These are phyloP conservation scores for Sminthopsis crassicaudata DNA, from an alignment of 2,113 vertebrate genomes.

Conservation along the genomic window DNA sequence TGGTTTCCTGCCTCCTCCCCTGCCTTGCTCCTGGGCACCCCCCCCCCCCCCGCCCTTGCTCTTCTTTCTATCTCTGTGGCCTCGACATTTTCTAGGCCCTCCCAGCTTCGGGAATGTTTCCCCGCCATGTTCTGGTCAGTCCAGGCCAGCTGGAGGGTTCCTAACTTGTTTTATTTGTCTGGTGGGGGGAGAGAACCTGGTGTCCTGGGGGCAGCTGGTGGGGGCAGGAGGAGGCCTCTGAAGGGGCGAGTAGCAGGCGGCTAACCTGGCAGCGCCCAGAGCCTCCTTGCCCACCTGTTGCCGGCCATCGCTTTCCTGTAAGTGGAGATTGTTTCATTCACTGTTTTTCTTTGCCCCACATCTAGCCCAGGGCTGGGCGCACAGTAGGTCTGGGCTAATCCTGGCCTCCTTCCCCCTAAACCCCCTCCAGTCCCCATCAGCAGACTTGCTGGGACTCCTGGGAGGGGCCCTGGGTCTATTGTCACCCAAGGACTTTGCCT, in stretches of 20 bases:
- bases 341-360: background rate
- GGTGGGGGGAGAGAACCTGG: background rate
- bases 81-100: background rate
- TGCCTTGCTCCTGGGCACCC: background rate
- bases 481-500: background rate
- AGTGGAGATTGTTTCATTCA: background rate
- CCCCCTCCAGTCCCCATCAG: background rate
- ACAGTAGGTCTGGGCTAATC: background rate
- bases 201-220: fast-evolving
- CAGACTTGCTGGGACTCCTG: background rate
- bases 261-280: background rate
- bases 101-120: background rate
- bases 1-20: background rate
- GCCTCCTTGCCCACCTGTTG: background rate
- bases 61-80: background rate
- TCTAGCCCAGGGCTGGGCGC: background rate
- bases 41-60: background rate
- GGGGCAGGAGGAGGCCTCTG: background rate
- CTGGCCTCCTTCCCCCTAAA: background rate
- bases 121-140: background rate
- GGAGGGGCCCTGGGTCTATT: background rate
- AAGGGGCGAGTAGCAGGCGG: too few species aligned
- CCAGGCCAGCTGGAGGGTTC: background rate
- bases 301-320: background rate
- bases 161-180: background rate